Base-by-base conservation (phyloP, 2,888 invertebrate genomes). In the Penaeus monodon region DNA sequence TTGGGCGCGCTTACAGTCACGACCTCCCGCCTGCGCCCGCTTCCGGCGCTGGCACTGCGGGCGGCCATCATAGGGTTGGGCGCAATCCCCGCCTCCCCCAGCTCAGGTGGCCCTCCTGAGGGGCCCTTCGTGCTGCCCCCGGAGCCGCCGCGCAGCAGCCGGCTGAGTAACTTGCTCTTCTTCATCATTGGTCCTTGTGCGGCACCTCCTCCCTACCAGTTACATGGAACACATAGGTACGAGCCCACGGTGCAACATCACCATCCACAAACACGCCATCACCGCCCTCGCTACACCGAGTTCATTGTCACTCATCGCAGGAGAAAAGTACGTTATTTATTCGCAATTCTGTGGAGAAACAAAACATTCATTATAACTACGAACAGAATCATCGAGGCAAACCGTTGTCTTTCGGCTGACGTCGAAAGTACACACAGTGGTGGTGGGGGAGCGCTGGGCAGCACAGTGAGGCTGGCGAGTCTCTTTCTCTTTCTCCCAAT, bases 101-200 rank as follows among this genome's bases (percentile, higher is more conserved):
- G 76, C 82, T 86, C 89, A 6, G 84, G 83, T 22, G 64, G 77
- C 22, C 84, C 78, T 29, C 79, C 84, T 12, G 85, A 66, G 64
- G 86, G 66, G 57, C 84, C 82, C 44, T 86, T 84, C 73, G 86
- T 84, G 77, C 86, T 83, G 73, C 86, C 86, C 6, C 89, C 89
- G 20, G 86, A 86, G 29, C 89, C 84, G 68, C 88, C 87, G 14
- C 88, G 64, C 82, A 88, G 85, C 74, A 89, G 81, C 78, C 88
- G 83, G 66, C 86, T 89, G 38, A 89, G 68, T 79, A 89, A 78
- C 86, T 89, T 89, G 76, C 86, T 89, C 76, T 85, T 89, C 88
- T 86, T 89, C 88, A 89, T 89, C 27, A 68, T 78, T 49, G 44
- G n/a, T n/a, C 27, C 74, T 38, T 44, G 44, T 74, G 74, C 76